phyloP scores from a whole-genome alignment of 2,113 vertebrate genomes.

The Scytalopus superciliaris region DNA sequence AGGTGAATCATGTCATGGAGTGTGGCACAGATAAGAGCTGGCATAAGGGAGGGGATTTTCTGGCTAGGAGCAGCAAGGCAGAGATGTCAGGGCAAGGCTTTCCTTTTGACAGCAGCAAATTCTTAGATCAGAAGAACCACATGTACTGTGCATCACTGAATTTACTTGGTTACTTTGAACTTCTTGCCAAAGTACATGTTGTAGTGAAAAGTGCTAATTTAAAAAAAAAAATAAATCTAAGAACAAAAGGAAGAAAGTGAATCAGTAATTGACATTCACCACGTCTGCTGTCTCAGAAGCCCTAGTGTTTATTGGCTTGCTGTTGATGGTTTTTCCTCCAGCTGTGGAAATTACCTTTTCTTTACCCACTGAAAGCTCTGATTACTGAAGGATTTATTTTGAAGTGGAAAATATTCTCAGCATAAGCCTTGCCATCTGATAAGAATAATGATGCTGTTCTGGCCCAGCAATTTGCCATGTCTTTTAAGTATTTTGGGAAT shows the following conservation, averaged over 20 bases:
- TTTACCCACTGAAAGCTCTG: neutral
- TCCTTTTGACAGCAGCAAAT: neutral
- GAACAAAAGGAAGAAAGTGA: neutral
- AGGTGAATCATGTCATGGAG: neutral
- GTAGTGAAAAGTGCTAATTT: constrained; percentile 1
- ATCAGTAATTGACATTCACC: constrained; percentile 7
- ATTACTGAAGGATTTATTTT: constrained; percentile 27
- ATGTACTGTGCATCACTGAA: neutral
- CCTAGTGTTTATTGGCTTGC: neutral
- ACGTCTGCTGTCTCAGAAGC: neutral
- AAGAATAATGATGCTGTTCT: constrained; percentile 11
- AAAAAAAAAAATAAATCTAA: neutral
- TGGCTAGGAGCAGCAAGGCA: neutral
- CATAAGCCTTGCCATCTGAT: neutral
- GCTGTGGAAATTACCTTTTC: constrained; percentile 25
- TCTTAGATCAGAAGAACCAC: neutral
- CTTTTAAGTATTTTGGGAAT: neutral
- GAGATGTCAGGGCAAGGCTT: neutral
- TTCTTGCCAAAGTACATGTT: constrained; percentile 16
- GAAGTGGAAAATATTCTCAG: neutral
- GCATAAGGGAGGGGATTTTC: neutral
- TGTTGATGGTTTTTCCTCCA: constrained; percentile 17
- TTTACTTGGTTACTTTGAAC: constrained; percentile 19
- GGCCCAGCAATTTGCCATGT: neutral
- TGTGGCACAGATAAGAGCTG: neutral